Percentiles rank a stretch among this genome's conserved stretches.
Evolutionary conservation across 92 coral and sea anemone genomes (phyloP).

Genomic region (Micromussa lordhowensis): DNA sequence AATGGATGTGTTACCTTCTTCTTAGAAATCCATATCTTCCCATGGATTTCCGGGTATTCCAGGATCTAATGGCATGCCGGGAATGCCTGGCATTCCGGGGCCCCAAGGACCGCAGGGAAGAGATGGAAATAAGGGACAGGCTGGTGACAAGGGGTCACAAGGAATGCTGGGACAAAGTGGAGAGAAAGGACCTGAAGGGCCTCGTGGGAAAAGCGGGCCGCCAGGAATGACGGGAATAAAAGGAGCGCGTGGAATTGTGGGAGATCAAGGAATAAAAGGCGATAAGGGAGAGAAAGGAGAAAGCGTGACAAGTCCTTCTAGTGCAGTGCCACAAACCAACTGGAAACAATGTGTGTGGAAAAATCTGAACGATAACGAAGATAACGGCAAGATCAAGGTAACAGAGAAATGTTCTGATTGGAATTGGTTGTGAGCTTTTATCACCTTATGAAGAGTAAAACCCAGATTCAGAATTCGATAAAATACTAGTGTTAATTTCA

Average conservation of each 20-base stretch:
- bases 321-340: too few relatives aligned
- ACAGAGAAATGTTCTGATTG: too few relatives aligned
- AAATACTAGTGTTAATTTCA: too few relatives aligned
- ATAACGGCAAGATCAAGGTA: constrained; percentile 1
- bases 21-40: not conserved
- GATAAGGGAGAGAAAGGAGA: too few relatives aligned
- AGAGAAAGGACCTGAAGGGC: not conserved
- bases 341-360: too few relatives aligned
- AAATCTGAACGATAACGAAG: not conserved
- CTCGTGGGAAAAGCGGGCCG: not conserved
- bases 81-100: too few relatives aligned
- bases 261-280: not conserved
- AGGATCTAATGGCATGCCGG: not conserved
- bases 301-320: too few relatives aligned
- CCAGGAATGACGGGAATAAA: too few relatives aligned
- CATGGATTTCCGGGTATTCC: not conserved
- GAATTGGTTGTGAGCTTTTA: too few relatives aligned
- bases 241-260: not conserved
- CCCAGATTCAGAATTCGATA: too few relatives aligned
- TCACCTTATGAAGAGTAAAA: too few relatives aligned
- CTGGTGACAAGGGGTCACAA: not conserved
- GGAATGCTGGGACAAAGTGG: not conserved
- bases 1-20: not conserved
- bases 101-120: too few relatives aligned
- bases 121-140: not conserved